Conservation (phyloP, 2,113 vertebrate species). For the Rhinichthys klamathensis region DNA sequence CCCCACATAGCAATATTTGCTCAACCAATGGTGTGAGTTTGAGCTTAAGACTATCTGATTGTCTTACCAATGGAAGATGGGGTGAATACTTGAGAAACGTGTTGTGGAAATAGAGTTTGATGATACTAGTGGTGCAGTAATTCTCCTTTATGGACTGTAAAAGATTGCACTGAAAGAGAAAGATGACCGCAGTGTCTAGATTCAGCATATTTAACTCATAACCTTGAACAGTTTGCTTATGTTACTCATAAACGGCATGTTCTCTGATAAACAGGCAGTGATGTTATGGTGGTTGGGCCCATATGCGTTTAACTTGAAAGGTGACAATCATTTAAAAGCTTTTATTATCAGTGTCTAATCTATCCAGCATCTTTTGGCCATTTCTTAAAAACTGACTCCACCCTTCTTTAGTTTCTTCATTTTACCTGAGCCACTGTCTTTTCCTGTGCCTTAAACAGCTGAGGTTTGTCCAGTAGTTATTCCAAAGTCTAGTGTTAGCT, state of each 20-base stretch:
- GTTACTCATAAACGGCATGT: neutral
- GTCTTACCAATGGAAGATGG: too few species aligned
- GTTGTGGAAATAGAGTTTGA: too few species aligned
- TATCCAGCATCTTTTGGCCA: neutral
- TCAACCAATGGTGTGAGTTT: neutral
- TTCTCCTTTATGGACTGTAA: too few species aligned
- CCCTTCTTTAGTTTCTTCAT: neutral
- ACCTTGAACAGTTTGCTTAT: too few species aligned
- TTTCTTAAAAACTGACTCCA: too few species aligned
- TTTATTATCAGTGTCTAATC: neutral
- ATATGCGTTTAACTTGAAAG: neutral
- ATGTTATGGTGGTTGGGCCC: neutral
- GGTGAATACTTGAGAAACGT: too few species aligned
- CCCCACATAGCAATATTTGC: neutral
- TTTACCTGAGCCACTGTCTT: neutral
- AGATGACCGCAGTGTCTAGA: too few species aligned
- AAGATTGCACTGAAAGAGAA: too few species aligned
- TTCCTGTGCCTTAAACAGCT: slow-evolving; percentile 56
- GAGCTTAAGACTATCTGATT: neutral
- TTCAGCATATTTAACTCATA: too few species aligned
- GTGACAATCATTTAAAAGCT: neutral
- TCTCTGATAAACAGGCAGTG: neutral
- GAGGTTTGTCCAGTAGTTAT: slow-evolving; percentile 32
- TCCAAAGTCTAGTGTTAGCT: slow-evolving; percentile 38
- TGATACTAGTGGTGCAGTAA: too few species aligned